Percentiles rank a stretch among this genome's conserved stretches.
These are phyloP conservation scores for Neoarius graeffei DNA, from an alignment of 2,113 vertebrate species.

Conservation along the genomic window DNA sequence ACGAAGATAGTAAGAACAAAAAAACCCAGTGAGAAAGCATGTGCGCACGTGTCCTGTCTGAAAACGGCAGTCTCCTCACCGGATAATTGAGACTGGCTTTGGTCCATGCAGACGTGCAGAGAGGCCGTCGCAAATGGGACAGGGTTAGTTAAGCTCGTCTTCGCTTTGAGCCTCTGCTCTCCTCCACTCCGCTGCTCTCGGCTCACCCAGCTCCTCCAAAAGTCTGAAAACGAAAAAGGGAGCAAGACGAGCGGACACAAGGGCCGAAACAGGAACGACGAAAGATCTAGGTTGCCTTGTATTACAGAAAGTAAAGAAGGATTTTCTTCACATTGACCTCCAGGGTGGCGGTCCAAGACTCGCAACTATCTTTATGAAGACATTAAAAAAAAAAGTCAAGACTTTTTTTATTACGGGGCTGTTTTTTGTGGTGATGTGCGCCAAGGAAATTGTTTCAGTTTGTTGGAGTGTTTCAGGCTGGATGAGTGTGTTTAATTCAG, in stretches of 20 bases:
- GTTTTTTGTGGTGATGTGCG: not conserved
- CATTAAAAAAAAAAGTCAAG: not conserved
- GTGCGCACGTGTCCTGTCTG: not conserved
- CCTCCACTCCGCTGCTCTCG: not conserved
- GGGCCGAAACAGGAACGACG: not conserved
- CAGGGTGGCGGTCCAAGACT: not conserved
- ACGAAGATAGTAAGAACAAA: conserved; percentile 21
- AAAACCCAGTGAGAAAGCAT: not conserved
- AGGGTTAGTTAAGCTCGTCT: conserved; percentile 22
- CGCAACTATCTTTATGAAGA: not conserved
- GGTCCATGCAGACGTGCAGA: conserved; percentile 12
- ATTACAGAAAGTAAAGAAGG: not conserved
- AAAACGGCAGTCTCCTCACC: not conserved
- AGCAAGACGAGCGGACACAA: not conserved
- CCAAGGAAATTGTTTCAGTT: not conserved
- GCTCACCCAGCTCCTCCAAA: not conserved
- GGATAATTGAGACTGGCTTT: conserved; percentile 4
- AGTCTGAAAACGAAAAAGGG: not conserved
- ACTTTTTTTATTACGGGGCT: not conserved
- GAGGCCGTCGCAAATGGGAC: conserved; percentile 8
- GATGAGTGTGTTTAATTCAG: not conserved
- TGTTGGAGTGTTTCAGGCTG: too few species aligned
- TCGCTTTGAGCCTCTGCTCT: conserved; percentile 2
- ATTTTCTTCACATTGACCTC: not conserved
- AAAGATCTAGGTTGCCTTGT: not conserved